Evolutionary conservation across 2,888 invertebrate species (phyloP).

Genomic region (Xylophagus ater): DNA sequence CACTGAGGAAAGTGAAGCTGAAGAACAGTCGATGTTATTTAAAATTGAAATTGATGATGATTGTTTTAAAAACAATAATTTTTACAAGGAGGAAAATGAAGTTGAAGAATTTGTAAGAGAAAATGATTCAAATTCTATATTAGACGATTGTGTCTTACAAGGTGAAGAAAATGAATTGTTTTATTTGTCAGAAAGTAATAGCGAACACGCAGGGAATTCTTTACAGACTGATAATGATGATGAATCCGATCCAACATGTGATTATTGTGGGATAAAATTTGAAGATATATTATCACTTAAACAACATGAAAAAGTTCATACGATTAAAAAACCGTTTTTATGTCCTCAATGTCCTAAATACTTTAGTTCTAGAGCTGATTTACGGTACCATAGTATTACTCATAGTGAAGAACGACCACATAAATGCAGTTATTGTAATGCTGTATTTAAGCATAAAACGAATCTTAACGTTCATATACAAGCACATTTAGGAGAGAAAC

Average conservation of each 20-base stretch:
- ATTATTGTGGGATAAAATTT: slow-evolving; percentile 5
- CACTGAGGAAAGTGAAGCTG: slow-evolving; percentile 2
- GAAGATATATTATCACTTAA: background rate
- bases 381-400: slow-evolving; percentile 14
- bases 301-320: slow-evolving; percentile 7
- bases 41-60: slow-evolving; percentile 6
- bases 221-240: too few relatives aligned
- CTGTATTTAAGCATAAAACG: slow-evolving; percentile 13
- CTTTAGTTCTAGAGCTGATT: slow-evolving; percentile 17
- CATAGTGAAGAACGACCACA: slow-evolving; percentile 20
- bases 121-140: too few relatives aligned
- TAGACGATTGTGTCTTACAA: too few relatives aligned
- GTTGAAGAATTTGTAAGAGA: too few relatives aligned
- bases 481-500: slow-evolving; percentile 15
- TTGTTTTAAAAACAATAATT: too few relatives aligned
- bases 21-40: background rate
- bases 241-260: background rate
- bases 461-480: slow-evolving; percentile 17
- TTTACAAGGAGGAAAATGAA: too few relatives aligned
- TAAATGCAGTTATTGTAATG: slow-evolving; percentile 17
- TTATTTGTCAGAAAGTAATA: too few relatives aligned
- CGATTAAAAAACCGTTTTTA: slow-evolving; percentile 12
- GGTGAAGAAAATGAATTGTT: too few relatives aligned
- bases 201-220: too few relatives aligned
- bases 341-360: slow-evolving; percentile 16